Conservation (phyloP, 2,797 vertebrate genomes). For the Paedocypris micromegethes region DNA sequence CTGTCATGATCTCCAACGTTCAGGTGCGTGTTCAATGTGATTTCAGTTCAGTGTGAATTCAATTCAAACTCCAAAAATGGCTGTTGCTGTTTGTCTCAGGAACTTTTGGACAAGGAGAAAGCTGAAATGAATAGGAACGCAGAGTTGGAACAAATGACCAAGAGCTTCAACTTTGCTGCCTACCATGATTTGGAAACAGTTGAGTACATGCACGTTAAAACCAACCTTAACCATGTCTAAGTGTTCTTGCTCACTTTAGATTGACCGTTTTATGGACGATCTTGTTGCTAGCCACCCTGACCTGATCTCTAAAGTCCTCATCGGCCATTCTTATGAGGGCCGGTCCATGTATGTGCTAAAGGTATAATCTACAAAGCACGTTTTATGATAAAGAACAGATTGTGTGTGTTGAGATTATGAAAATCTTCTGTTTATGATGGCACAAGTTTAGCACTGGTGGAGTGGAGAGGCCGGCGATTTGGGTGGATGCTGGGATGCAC, state of each 20-base stretch:
- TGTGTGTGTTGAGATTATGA: not conserved
- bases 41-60: too few relatives aligned
- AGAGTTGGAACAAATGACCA: slow-evolving; percentile 55
- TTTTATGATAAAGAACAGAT: not conserved
- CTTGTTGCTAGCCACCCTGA: slow-evolving; percentile 66
- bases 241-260: slow-evolving; percentile 56
- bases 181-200: slow-evolving; percentile 65
- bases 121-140: slow-evolving; percentile 67
- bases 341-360: slow-evolving; percentile 79
- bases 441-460: slow-evolving; percentile 77
- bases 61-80: too few relatives aligned
- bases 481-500: slow-evolving; percentile 82
- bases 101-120: slow-evolving; percentile 72
- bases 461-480: slow-evolving; percentile 67
- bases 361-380: slow-evolving; percentile 57
- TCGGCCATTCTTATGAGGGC: slow-evolving; percentile 78
- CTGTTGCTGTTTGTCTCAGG: slow-evolving; percentile 55
- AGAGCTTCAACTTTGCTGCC: slow-evolving; percentile 73
- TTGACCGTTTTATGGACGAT: slow-evolving; percentile 76
- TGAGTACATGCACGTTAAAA: slow-evolving; percentile 1
- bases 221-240: not conserved
- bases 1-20: slow-evolving; percentile 74
- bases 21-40: slow-evolving; percentile 64
- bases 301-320: slow-evolving; percentile 73
- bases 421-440: not conserved